A percentile compares a stretch with the other conserved stretches of the same genome.
Conservation (phyloP, 2,888 invertebrate genomes). For the Phyto melanocephala region DNA sequence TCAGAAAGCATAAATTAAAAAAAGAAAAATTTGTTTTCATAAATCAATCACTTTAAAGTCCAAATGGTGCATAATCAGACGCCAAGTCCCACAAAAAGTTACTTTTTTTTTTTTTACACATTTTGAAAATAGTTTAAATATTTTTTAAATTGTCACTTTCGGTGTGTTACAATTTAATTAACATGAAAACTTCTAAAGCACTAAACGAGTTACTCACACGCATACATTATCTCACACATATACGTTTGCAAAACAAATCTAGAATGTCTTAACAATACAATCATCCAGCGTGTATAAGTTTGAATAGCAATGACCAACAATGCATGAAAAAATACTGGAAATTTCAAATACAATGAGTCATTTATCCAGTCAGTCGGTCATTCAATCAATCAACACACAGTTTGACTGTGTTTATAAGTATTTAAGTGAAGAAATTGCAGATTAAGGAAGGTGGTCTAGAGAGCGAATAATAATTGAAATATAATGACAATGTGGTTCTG, state of each 20-base stretch:
- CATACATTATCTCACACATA: not conserved
- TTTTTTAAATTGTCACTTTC: not conserved
- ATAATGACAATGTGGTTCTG: conserved; percentile 4
- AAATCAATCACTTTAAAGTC: no score
- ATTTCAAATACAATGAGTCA: not conserved
- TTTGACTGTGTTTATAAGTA: not conserved
- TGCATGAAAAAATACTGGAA: not conserved
- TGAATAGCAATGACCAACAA: not conserved
- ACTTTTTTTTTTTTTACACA: no score
- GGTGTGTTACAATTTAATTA: not conserved
- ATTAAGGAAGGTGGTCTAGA: not conserved
- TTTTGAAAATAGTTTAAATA: no score
- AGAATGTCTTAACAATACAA: no score
- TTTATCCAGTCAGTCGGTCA: not conserved
- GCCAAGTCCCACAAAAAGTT: no score
- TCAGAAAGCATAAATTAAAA: no score
- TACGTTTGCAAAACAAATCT: not conserved
- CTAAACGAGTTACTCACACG: not conserved
- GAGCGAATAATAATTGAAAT: conserved; percentile 2
- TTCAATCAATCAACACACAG: not conserved
- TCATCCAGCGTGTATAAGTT: no score
- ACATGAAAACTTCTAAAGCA: not conserved
- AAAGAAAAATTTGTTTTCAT: no score
- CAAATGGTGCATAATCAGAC: no score
- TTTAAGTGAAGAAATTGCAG: no score